Evolutionary conservation across 2,888 invertebrate genomes (phyloP).

Genomic region (Hirtodrosophila histrioides): DNA sequence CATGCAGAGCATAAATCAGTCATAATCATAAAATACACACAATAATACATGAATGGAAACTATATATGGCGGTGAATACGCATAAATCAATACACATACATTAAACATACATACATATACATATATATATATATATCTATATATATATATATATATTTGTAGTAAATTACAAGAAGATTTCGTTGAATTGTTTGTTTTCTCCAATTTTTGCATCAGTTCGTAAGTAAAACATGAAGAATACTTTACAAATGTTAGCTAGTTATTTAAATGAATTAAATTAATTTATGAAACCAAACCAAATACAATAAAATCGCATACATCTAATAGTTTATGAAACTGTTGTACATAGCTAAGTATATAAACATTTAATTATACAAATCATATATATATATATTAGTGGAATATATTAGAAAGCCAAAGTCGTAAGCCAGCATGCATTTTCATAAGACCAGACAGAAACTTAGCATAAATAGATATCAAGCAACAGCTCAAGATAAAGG

Average conservation of each 20-base stretch:
- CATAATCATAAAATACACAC: slow-evolving; percentile 15
- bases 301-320: slow-evolving; percentile 39
- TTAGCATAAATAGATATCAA: slow-evolving; percentile 21
- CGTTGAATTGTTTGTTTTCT: slow-evolving; percentile 66
- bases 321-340: slow-evolving; percentile 76
- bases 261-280: slow-evolving; percentile 72
- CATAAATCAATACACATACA: slow-evolving; percentile 4
- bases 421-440: slow-evolving; percentile 78
- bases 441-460: slow-evolving; percentile 45
- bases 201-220: slow-evolving; percentile 51
- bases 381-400: slow-evolving; percentile 39
- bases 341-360: slow-evolving; percentile 67
- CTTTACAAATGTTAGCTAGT: slow-evolving; percentile 75
- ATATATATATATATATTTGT: slow-evolving; percentile 35
- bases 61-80: slow-evolving; percentile 44
- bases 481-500: slow-evolving; percentile 35
- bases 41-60: slow-evolving; percentile 16
- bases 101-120: slow-evolving; percentile 10
- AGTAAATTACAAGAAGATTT: slow-evolving; percentile 45
- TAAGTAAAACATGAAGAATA: slow-evolving; percentile 29
- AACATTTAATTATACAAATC: slow-evolving; percentile 40
- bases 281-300: slow-evolving; percentile 45
- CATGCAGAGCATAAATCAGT: slow-evolving; percentile 35
- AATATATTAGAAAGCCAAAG: slow-evolving; percentile 63
- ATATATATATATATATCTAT: slow-evolving; percentile 8